Evolutionary conservation across 1,140 invertebrate species (phyloP), one percentile per base, ranked within the genome.

Genomic region (Dysdera silvatica): DNA sequence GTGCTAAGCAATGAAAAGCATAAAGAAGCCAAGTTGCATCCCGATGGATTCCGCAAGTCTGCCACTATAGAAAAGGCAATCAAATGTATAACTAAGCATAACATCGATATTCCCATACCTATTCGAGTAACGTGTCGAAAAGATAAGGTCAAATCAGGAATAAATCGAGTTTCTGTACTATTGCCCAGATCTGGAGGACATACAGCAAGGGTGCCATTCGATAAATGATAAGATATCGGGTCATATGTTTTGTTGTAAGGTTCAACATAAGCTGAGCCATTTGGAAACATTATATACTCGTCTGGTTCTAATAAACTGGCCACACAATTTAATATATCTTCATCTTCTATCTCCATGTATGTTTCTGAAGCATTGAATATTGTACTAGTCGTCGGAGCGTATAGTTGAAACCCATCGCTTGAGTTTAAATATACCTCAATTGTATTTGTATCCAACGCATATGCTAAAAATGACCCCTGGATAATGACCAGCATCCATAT

Each of bases 11-110:
- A 80, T 72, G 70, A 81, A 81, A 23, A 73, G 66, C 10, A 69
- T 8, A 81, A 69, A 0, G 77, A 80, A 1, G 79, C 78, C 35
- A 82, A 69, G 69, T 81, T 80, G 62, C 78, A 79, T 28, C 79
- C 80, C 4, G 78, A 79, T n/a, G 80, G 68, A 68, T 80, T 81
- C 35, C 75, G 71, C 26, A 80, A 67, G 28, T 80, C 79, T 0
- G 77, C 71, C 8, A 80, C 74, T 0, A 79, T 33, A 3, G 69
- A 37, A 54, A 79, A 80, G 0, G 76, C 76, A 10, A 75, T 62
- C 0, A 82, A 62, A 70, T 82, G 80, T 4, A 78, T 51, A n/a
- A 77, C 37, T 0, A 81, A 67, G 65, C 78, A 80, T 8, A 80
- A 67, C 31, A 78, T 73, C 0, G 80, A 82, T 0, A 80, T 68